These are phyloP conservation scores for Callionymus lyra DNA, from an alignment of 2,113 vertebrate species.

Conservation along the genomic window DNA sequence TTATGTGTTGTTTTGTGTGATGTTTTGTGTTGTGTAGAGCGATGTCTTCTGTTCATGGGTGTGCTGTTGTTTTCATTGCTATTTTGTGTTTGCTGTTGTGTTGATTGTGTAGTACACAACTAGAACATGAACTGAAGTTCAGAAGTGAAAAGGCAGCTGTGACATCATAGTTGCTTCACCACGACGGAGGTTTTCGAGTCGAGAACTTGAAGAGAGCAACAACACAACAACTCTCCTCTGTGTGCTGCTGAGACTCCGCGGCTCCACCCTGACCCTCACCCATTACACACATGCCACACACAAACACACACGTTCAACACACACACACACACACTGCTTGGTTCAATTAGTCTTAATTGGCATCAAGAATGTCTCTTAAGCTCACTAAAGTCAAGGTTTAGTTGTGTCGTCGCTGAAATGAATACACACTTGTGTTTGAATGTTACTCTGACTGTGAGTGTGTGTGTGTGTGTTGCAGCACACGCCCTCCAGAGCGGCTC, in stretches of 20 bases:
- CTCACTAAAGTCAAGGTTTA: neutral
- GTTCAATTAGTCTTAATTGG: neutral
- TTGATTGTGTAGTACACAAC: too few species aligned
- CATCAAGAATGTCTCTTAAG: neutral
- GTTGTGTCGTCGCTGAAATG: neutral
- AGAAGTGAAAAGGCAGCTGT: too few species aligned
- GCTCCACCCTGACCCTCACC: conserved; percentile 51
- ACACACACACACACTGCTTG: conserved; percentile 8
- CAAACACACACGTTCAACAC: conserved; percentile 4
- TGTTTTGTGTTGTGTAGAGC: too few species aligned
- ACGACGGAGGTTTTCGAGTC: too few species aligned
- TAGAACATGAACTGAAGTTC: too few species aligned
- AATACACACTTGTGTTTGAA: conserved; percentile 1
- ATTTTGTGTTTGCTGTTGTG: too few species aligned
- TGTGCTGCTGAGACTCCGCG: conserved; percentile 48
- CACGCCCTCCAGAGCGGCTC: neutral
- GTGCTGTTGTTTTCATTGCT: too few species aligned
- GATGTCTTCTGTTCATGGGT: too few species aligned
- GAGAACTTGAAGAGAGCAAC: too few species aligned
- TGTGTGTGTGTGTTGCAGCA: neutral
- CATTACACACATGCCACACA: conserved; percentile 11
- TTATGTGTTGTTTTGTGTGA: too few species aligned
- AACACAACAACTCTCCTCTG: conserved; percentile 33
- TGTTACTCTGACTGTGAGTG: neutral
- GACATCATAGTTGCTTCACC: too few species aligned